Conservation (phyloP, 2,797 vertebrate species). For the Falco concolor region DNA sequence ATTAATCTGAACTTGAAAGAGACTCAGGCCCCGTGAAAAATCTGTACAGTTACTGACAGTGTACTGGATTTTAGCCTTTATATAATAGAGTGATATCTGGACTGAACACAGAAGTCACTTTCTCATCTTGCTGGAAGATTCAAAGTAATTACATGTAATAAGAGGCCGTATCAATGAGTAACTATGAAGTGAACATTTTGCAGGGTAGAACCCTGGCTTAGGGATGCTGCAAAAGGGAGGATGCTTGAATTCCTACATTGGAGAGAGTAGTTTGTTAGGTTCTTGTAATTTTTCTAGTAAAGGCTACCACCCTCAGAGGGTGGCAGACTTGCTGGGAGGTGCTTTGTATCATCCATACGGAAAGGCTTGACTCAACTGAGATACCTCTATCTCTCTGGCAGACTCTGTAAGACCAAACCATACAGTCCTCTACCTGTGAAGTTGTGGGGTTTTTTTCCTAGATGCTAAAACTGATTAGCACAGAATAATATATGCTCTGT, state of each 20-base stretch:
- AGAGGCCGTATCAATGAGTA: not conserved
- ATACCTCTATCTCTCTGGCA: not conserved
- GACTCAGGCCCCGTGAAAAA: not conserved
- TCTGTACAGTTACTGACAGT: not conserved
- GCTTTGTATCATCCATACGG: not conserved
- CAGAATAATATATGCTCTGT: not conserved
- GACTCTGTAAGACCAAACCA: not conserved
- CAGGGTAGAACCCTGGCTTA: not conserved
- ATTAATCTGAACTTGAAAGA: not conserved
- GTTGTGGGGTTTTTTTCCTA: not conserved
- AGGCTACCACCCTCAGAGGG: not conserved
- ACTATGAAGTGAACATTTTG: not conserved
- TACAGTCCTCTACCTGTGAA: not conserved
- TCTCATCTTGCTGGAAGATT: not conserved
- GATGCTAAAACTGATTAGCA: not conserved
- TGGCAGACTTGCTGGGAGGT: not conserved
- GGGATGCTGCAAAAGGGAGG: not conserved
- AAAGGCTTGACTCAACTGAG: not conserved
- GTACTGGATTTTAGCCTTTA: not conserved
- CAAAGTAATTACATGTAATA: not conserved
- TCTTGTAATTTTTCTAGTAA: not conserved
- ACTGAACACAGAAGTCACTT: not conserved
- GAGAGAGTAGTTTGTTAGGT: not conserved
- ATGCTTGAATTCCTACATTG: not conserved
- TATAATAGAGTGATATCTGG: not conserved